Evolutionary conservation across 2,113 vertebrate species (phyloP).

Genomic region (Saccopteryx leptura): DNA sequence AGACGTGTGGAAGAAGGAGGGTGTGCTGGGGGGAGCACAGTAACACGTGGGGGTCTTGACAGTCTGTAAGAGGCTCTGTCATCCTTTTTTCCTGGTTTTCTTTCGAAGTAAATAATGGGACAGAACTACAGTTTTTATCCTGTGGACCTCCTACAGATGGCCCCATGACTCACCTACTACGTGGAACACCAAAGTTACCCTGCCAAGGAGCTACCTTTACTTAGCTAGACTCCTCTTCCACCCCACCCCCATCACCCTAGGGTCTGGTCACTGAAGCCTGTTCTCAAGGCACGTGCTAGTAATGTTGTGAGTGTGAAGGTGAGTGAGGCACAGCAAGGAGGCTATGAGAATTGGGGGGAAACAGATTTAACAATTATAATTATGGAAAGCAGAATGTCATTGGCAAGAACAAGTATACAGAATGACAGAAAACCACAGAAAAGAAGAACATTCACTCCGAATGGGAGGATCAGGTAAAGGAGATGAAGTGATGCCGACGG

Average conservation of each 20-base stretch:
- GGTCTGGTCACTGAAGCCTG: not conserved
- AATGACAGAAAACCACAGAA: not conserved
- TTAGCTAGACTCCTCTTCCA: not conserved
- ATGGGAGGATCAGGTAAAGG: not conserved
- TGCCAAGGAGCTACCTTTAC: not conserved
- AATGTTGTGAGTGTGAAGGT: not conserved
- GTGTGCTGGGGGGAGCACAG: not conserved
- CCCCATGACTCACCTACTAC: not conserved
- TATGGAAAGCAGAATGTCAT: not conserved
- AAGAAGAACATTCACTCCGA: not conserved
- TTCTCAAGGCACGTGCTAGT: not conserved
- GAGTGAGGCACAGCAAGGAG: not conserved
- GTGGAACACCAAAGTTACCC: not conserved
- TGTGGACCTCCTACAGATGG: not conserved
- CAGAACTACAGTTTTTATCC: not conserved
- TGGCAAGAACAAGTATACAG: not conserved
- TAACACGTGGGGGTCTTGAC: slow-evolving; percentile 66
- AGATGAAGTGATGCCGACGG: accelerated
- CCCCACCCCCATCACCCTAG: accelerated
- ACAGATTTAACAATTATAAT: not conserved
- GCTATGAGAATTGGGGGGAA: not conserved
- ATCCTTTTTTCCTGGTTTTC: slow-evolving; percentile 43
- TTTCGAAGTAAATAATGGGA: slow-evolving; percentile 37
- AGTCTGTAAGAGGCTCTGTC: not conserved
- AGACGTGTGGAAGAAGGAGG: slow-evolving; percentile 40